Evolutionary conservation across 2,888 invertebrate genomes (phyloP).

Genomic region (Apotomis betuletana): DNA sequence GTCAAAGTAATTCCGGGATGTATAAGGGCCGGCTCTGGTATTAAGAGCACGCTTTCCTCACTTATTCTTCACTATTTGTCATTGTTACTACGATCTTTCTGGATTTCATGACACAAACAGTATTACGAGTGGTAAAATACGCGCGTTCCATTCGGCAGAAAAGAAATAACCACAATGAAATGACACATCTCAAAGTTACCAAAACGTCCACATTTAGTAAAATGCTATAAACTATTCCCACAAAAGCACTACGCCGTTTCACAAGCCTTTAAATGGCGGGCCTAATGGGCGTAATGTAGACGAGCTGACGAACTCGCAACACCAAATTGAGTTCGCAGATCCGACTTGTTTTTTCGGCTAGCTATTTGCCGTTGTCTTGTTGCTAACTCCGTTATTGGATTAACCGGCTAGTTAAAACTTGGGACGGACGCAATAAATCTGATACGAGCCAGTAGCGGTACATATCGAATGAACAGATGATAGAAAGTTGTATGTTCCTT

Average conservation of each 20-base stretch:
- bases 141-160: too few species aligned
- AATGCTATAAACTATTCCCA: neutral
- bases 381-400: conserved; percentile 34
- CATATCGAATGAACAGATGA: neutral
- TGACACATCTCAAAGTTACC: neutral
- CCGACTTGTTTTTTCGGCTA: conserved; percentile 17
- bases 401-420: conserved; percentile 33
- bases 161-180: too few species aligned
- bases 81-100: too few species aligned
- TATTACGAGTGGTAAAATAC: too few species aligned
- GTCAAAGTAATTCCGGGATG: too few species aligned
- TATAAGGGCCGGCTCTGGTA: too few species aligned
- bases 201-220: neutral
- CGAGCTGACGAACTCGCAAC: conserved; percentile 1
- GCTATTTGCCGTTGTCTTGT: conserved; percentile 31
- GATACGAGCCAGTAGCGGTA: conserved; percentile 18
- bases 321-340: conserved; percentile 15
- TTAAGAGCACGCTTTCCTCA: too few species aligned
- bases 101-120: too few species aligned
- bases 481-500: conserved; percentile 21
- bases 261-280: conserved; percentile 2
- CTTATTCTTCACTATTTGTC: too few species aligned
- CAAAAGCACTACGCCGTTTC: neutral
- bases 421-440: conserved; percentile 37
- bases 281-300: conserved; percentile 5